Percentiles rank a stretch among this genome's conserved stretches.
These are phyloP conservation scores for Sitophilus oryzae DNA, from an alignment of 1,140 invertebrate species.

Conservation along the genomic window DNA sequence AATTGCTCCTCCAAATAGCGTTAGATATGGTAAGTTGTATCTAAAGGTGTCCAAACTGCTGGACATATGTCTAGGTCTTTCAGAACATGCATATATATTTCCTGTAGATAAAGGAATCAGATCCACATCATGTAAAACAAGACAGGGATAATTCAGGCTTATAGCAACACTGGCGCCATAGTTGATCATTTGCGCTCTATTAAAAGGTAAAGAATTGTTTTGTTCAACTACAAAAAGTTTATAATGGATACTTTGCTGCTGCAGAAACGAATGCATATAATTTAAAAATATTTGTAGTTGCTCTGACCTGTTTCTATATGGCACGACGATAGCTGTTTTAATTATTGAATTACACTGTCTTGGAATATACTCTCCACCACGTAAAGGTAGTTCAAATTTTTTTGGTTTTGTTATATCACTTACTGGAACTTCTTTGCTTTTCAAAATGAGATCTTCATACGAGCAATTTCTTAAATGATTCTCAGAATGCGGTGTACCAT, in stretches of 20 bases:
- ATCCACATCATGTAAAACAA: slow-evolving; percentile 95
- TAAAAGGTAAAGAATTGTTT: slow-evolving; percentile 70
- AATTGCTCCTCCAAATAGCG: slow-evolving; percentile 71
- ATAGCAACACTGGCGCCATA: slow-evolving; percentile 79
- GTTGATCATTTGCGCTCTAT: slow-evolving; percentile 90
- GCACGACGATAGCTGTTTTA: slow-evolving; percentile 81
- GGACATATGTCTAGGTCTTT: slow-evolving; percentile 85
- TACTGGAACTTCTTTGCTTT: slow-evolving; percentile 28
- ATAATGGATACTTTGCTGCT: slow-evolving; percentile 74
- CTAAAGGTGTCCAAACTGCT: slow-evolving; percentile 85
- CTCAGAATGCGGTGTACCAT: slow-evolving; percentile 1
- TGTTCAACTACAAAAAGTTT: slow-evolving; percentile 90
- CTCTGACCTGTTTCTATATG: slow-evolving; percentile 75
- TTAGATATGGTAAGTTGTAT: slow-evolving; percentile 69
- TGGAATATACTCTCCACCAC: slow-evolving; percentile 68
- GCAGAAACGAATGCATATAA: slow-evolving; percentile 86
- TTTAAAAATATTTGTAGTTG: slow-evolving; percentile 78
- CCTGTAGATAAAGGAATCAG: slow-evolving; percentile 81
- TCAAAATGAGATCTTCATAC: slow-evolving; percentile 31
- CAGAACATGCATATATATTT: slow-evolving; percentile 88
- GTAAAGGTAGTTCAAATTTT: slow-evolving; percentile 28
- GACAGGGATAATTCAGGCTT: slow-evolving; percentile 70
- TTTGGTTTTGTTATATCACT: slow-evolving; percentile 13
- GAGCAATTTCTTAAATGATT: slow-evolving; percentile 31
- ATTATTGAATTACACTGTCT: slow-evolving; percentile 65